Percentiles rank a stretch among this genome's conserved stretches.
Evolutionary conservation across 2,113 vertebrate genomes (phyloP).

Genomic region (Siniperca knerii): DNA sequence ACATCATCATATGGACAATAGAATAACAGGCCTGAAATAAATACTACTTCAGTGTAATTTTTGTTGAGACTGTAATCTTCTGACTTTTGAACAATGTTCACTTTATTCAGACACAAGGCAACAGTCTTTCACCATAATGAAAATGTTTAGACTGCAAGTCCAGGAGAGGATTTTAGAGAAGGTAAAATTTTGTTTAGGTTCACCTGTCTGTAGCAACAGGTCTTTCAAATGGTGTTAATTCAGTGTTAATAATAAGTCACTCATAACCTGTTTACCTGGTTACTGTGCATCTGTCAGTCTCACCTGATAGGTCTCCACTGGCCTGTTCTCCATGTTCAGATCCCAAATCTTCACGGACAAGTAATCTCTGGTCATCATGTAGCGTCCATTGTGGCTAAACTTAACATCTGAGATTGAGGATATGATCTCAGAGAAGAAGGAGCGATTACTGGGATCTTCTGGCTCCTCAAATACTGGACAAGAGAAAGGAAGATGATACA

Average conservation of each 20-base stretch:
- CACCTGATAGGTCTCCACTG: constrained; percentile 87
- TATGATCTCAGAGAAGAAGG: constrained; percentile 88
- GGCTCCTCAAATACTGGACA: constrained; percentile 85
- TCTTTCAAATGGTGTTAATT: background rate
- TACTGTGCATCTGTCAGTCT: constrained; percentile 5
- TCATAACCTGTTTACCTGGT: background rate
- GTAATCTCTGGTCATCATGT: constrained; percentile 88
- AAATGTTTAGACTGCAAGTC: background rate
- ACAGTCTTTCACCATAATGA: background rate
- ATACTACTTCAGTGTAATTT: background rate
- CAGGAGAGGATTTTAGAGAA: too few species aligned
- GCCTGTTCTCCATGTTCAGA: constrained; percentile 86
- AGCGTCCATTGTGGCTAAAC: constrained; percentile 86
- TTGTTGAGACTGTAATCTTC: background rate
- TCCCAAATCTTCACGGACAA: constrained; percentile 87
- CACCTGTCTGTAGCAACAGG: background rate
- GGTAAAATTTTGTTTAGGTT: background rate
- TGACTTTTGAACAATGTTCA: background rate
- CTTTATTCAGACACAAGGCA: background rate
- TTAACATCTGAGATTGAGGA: constrained; percentile 88
- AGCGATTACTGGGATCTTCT: constrained; percentile 87
- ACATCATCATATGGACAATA: background rate
- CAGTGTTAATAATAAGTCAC: background rate
- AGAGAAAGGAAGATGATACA: background rate
- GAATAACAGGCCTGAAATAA: background rate